Evolutionary conservation across 2,113 vertebrate genomes (phyloP).

Genomic region (Mohoua ochrocephala): DNA sequence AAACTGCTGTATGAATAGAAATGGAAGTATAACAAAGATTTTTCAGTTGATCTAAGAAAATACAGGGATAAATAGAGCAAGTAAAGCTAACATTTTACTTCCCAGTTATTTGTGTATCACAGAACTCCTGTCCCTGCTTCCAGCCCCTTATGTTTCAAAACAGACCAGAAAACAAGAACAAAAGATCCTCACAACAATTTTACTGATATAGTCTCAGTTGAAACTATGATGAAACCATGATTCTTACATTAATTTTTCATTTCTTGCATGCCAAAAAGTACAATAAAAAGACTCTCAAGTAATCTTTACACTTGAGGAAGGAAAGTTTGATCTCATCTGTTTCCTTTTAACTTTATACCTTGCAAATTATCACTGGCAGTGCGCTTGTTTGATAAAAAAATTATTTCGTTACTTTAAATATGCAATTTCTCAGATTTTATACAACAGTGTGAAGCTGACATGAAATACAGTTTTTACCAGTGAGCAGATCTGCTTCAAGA

Average conservation of each 20-base stretch:
- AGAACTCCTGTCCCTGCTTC: neutral
- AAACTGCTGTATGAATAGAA: conserved; percentile 69
- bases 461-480: neutral
- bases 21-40: conserved; percentile 65
- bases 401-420: neutral
- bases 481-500: conserved; percentile 4
- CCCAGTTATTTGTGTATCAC: neutral
- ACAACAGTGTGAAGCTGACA: neutral
- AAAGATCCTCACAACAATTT: neutral
- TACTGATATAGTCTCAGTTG: neutral
- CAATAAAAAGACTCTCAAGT: neutral
- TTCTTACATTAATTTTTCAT: neutral
- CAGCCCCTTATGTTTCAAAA: neutral
- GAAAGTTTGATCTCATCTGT: neutral
- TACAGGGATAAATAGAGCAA: conserved; percentile 18
- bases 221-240: neutral
- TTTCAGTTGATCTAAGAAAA: conserved; percentile 32
- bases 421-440: neutral
- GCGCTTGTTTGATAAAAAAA: neutral
- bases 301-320: neutral
- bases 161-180: conserved; percentile 1
- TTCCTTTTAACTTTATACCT: neutral
- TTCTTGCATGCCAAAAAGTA: neutral
- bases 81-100: conserved; percentile 5
- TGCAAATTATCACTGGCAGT: neutral